Percentiles rank a stretch among this genome's conserved stretches.
phyloP scores from a whole-genome alignment of 1,140 invertebrate species.

The Penaeus japonicus region DNA sequence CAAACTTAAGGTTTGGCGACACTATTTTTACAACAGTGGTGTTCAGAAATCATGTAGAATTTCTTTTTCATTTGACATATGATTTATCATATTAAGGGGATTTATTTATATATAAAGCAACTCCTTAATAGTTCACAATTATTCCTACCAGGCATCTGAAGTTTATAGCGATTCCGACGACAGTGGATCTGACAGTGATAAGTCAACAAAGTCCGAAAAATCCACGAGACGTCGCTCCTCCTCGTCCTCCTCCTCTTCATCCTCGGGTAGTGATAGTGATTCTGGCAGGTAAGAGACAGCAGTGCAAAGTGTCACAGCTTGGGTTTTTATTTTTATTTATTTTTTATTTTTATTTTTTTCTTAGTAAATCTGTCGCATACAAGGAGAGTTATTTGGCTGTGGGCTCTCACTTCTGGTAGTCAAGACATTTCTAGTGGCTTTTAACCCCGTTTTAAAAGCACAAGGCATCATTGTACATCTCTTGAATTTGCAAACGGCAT shows the following conservation, averaged over 20 bases:
- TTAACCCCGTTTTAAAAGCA: no score
- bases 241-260: conserved; percentile 51
- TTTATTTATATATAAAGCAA: neutral
- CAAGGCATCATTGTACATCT: no score
- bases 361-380: neutral
- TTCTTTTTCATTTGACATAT: neutral
- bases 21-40: neutral
- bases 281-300: conserved; percentile 42
- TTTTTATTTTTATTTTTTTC: neutral
- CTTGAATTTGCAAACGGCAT: no score
- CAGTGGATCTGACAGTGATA: conserved; percentile 82
- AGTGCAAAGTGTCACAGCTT: neutral
- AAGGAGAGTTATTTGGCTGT: no score
- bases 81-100: neutral
- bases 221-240: conserved; percentile 28
- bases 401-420: no score
- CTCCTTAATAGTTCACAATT: neutral
- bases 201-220: conserved; percentile 65
- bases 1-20: conserved; percentile 74
- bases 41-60: neutral
- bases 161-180: conserved; percentile 88
- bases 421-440: no score
- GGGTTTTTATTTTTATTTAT: neutral
- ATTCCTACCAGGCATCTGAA: conserved; percentile 73
- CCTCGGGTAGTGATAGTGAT: conserved; percentile 60